Evolutionary conservation across 2,113 vertebrate genomes (phyloP).

Genomic region (Anhinga anhinga): DNA sequence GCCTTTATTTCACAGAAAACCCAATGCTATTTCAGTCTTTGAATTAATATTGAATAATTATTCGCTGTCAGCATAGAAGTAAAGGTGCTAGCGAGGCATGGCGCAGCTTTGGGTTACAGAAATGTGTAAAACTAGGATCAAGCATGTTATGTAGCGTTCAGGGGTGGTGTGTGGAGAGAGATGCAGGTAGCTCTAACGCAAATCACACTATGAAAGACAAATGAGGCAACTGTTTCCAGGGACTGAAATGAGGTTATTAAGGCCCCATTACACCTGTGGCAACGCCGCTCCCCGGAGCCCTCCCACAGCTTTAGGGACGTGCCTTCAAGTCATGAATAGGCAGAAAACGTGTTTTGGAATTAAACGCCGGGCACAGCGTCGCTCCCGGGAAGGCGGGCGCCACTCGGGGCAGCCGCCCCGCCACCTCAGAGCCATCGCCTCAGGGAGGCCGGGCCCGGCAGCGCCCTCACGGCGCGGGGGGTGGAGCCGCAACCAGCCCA

Average conservation of each 20-base stretch:
- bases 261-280: background rate
- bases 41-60: background rate
- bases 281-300: background rate
- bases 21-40: rapidly evolving
- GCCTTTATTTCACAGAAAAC: background rate
- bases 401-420: rapidly evolving
- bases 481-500: no score
- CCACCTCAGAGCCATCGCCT: background rate
- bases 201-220: background rate
- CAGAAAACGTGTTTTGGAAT: rapidly evolving
- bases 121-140: rapidly evolving
- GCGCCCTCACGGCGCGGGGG: background rate
- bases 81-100: rapidly evolving
- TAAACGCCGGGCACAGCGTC: rapidly evolving
- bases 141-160: rapidly evolving
- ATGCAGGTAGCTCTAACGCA: no score
- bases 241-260: background rate
- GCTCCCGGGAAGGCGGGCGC: rapidly evolving
- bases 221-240: background rate
- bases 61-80: rapidly evolving
- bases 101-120: background rate
- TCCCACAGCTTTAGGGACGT: background rate
- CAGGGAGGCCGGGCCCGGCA: background rate
- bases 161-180: rapidly evolving
- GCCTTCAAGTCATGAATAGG: background rate